These are phyloP conservation scores for Nematopogon swammerdamellus DNA, from an alignment of 2,888 invertebrate species.

Conservation along the genomic window DNA sequence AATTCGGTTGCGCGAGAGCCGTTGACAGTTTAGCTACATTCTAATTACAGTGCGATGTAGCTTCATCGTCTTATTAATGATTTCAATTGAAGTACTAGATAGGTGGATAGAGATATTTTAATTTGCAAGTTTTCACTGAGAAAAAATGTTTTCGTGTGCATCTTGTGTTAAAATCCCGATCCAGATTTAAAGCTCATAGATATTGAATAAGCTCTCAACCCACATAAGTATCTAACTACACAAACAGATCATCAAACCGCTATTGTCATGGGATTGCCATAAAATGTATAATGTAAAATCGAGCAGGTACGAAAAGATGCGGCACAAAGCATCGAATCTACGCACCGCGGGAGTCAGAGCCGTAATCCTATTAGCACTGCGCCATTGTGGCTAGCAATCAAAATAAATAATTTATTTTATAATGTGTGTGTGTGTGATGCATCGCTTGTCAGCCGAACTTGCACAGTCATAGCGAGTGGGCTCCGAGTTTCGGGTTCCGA, in stretches of 20 bases:
- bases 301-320: neutral
- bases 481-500: no score
- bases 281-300: neutral
- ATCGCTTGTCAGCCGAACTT: neutral
- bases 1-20: no score
- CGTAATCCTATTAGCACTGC: conserved; percentile 43
- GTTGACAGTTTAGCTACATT: no score
- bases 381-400: neutral
- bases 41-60: no score
- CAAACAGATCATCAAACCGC: neutral
- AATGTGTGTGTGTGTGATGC: neutral
- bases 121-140: no score
- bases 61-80: no score
- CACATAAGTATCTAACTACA: neutral
- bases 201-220: neutral
- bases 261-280: neutral
- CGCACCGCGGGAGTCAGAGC: conserved; percentile 19
- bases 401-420: neutral
- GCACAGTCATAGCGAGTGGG: neutral
- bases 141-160: no score
- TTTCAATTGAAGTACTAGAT: no score
- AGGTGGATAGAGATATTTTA: no score
- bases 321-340: conserved; percentile 26
- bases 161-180: no score
- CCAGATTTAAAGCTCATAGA: no score